Percentiles rank a stretch among this genome's conserved stretches.
phyloP scores from a whole-genome alignment of 2,888 invertebrate genomes.

The Chloroclystis v-ata region DNA sequence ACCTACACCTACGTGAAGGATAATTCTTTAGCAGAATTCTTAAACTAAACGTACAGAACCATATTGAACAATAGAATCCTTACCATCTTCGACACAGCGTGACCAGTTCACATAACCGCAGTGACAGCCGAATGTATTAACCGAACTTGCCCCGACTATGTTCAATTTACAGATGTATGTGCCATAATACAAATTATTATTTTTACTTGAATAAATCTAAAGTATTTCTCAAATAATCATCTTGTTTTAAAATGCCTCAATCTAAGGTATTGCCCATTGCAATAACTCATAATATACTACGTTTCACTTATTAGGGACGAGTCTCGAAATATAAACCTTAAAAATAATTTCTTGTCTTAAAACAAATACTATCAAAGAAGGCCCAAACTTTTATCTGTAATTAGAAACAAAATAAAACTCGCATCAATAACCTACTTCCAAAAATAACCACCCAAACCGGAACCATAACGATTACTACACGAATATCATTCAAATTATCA shows the following conservation, averaged over 20 bases:
- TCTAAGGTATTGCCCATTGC: no score
- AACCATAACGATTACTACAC: background rate
- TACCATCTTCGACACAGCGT: slow-evolving; percentile 36
- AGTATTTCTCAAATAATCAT: no score
- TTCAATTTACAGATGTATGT: background rate
- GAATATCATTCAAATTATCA: slow-evolving; percentile 21
- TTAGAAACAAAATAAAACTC: background rate
- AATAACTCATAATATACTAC: no score
- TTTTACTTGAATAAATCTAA: no score
- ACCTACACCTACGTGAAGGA: background rate
- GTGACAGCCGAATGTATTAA: slow-evolving; percentile 50
- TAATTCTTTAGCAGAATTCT: background rate
- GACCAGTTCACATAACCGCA: slow-evolving; percentile 49
- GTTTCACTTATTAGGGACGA: no score
- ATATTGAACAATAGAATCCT: slow-evolving; percentile 11
- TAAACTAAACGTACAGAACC: slow-evolving; percentile 24
- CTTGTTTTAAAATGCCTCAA: no score
- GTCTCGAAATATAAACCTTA: no score
- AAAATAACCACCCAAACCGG: background rate
- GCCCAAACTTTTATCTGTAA: background rate
- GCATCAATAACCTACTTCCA: background rate
- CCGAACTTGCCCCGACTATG: slow-evolving; percentile 8
- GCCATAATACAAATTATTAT: no score
- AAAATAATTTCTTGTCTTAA: no score
- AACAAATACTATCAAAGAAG: no score